Evolutionary conservation across 2,113 vertebrate species (phyloP), one percentile per base, ranked within the genome.

Genomic region (Siphamia tubifer): DNA sequence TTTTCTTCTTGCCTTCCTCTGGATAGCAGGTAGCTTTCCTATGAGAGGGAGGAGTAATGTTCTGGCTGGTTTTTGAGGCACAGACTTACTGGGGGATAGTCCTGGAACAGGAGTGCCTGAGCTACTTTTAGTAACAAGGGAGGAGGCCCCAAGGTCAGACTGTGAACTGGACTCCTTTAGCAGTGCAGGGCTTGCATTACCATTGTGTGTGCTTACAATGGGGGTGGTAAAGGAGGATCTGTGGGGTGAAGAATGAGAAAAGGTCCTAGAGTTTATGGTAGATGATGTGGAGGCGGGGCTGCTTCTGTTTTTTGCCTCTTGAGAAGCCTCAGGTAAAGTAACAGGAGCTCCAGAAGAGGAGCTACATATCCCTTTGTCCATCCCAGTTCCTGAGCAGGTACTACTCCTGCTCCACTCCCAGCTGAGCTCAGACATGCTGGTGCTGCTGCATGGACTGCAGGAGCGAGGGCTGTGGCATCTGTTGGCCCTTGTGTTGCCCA

Each of bases 11-110:
- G 36, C 73, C 56, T 84, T 85, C 68, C 76, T 94, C 83, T 92
- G 85, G 68, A 84, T 70, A 3, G 78, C 86, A 73, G 93, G 90
- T 20, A 81, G 76, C 80, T 95, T 92, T 17, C 94, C 93, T 42
- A 93, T 92, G 51, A 94, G 83, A 56, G 94, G 90, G 44, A 94
- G 72, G 36, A 56, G 63, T 57, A 87, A 32, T 43, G 47, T 74
- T 21, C 83, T 84, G 24, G 53, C 68, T 51, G 58, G 25, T 87
- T 82, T 91, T 54, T 75, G 81, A 17, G 58, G 38, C 13, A 30
- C 12, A 39, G 58, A 28, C 45, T 87, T 71, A 60, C 15, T 53
- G 3, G 40, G 60, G 1, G 44, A 57, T 19, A 28, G 17, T 58
- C 38, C 65, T 51, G 66, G 20, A 43, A 20, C 21, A 61, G 34